phyloP scores from a whole-genome alignment of 2,888 invertebrate genomes.

The Prenolepis imparis region DNA sequence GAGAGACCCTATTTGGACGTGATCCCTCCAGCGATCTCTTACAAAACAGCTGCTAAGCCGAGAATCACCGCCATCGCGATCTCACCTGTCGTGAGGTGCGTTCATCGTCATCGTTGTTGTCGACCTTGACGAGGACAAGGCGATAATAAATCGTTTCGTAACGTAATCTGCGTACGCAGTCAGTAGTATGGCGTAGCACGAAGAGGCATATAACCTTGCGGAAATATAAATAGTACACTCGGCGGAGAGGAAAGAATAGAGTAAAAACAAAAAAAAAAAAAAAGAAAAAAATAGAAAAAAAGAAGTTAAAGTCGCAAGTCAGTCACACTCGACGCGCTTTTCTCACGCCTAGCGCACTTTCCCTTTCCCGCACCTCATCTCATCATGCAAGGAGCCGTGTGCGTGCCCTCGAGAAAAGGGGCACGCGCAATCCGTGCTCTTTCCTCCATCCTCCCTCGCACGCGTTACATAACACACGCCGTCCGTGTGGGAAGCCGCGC shows the following conservation, averaged over 20 bases:
- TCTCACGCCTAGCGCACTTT: constrained; percentile 64
- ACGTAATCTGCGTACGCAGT: constrained; percentile 62
- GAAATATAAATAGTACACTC: constrained; percentile 66
- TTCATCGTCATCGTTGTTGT: constrained; percentile 46
- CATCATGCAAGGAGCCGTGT: neutral
- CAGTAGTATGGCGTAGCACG: constrained; percentile 46
- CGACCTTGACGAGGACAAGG: constrained; percentile 73
- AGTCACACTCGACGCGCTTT: constrained; percentile 67
- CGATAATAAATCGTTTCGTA: constrained; percentile 79
- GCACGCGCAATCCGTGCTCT: constrained; percentile 23
- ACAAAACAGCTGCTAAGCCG: constrained; percentile 15
- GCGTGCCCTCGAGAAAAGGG: constrained; percentile 44
- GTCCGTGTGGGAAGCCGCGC: constrained; percentile 46
- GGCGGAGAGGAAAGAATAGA: constrained; percentile 25
- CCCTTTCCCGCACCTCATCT: neutral
- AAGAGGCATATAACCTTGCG: constrained; percentile 66
- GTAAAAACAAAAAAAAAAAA: neutral
- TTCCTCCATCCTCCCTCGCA: neutral
- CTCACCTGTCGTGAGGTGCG: constrained; percentile 55
- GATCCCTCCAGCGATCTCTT: neutral
- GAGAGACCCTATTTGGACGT: neutral
- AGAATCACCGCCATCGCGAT: constrained; percentile 22
- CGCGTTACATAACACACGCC: constrained; percentile 58
- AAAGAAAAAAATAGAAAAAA: neutral
- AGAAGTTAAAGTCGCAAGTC: constrained; percentile 58